Evolutionary conservation across 1,140 invertebrate genomes (phyloP).

Genomic region (Drosophila albomicans): DNA sequence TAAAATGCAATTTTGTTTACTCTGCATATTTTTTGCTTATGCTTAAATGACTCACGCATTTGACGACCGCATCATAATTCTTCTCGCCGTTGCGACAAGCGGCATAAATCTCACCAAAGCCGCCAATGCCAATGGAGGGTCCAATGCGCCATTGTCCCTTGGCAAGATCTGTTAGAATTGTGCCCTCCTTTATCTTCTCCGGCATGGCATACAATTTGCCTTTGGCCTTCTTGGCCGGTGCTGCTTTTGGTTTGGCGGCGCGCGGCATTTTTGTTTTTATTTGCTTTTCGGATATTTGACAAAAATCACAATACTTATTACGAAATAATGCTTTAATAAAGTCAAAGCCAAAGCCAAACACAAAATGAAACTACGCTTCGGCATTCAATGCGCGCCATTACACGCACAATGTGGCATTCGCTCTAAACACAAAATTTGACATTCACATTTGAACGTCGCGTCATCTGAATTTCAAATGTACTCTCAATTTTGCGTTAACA

Average conservation of each 20-base stretch:
- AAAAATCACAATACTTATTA: background rate
- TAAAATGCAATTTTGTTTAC: slow-evolving; percentile 41
- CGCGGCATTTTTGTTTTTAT: slow-evolving; percentile 61
- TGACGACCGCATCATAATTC: slow-evolving; percentile 90
- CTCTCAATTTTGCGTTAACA: slow-evolving; percentile 5
- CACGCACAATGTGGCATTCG: background rate
- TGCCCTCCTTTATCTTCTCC: slow-evolving; percentile 91
- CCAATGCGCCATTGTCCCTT: slow-evolving; percentile 94
- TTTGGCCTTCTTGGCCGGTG: slow-evolving; percentile 87
- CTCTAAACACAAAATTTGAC: background rate
- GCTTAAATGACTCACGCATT: slow-evolving; percentile 88
- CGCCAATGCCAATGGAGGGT: slow-evolving; percentile 94
- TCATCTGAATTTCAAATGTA: background rate
- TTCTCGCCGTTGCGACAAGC: slow-evolving; percentile 87
- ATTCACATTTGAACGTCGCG: slow-evolving; percentile 23
- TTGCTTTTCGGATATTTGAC: background rate
- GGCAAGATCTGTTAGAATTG: slow-evolving; percentile 90
- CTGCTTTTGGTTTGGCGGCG: slow-evolving; percentile 56
- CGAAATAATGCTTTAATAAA: background rate
- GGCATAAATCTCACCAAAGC: slow-evolving; percentile 96
- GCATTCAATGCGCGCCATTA: slow-evolving; percentile 34
- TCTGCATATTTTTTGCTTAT: background rate
- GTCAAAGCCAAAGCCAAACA: background rate
- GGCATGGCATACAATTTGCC: slow-evolving; percentile 90
- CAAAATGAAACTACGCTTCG: slow-evolving; percentile 1